phyloP scores from a whole-genome alignment of 2,113 vertebrate species.

The Canis aureus region DNA sequence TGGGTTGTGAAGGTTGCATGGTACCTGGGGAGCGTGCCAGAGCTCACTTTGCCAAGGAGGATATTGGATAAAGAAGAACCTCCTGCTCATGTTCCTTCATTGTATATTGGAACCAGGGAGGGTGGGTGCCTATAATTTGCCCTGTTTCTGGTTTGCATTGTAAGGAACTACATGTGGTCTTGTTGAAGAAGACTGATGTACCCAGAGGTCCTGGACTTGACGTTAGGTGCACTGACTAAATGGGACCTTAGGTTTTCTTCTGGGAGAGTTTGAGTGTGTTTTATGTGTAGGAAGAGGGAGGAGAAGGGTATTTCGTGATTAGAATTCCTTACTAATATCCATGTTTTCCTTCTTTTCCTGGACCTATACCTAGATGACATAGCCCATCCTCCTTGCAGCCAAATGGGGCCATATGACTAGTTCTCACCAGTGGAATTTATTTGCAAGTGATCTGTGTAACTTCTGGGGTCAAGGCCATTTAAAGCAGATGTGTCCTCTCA shows the following conservation, averaged over 20 bases:
- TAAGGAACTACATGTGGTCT: not conserved
- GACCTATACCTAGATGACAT: not conserved
- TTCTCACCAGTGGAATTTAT: not conserved
- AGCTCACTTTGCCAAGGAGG: not conserved
- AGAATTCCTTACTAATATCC: not conserved
- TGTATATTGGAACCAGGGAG: not conserved
- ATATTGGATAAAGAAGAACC: not conserved
- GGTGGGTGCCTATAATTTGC: not conserved
- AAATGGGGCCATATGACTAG: not conserved
- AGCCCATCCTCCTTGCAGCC: not conserved
- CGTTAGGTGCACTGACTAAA: not conserved
- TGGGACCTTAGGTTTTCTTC: not conserved
- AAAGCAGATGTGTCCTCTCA: not conserved
- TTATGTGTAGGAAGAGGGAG: not conserved
- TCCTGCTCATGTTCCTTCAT: not conserved
- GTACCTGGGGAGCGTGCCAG: not conserved
- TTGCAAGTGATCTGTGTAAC: not conserved
- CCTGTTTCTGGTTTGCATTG: not conserved
- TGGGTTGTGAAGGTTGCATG: not conserved
- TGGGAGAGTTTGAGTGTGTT: not conserved
- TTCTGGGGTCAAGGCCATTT: not conserved
- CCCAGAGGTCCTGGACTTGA: not conserved
- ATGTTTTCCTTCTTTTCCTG: conserved; percentile 2
- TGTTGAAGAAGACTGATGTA: not conserved
- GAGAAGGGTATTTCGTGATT: not conserved